Percentiles rank a stretch among this genome's conserved stretches.
These are phyloP conservation scores for Pyrgilauda ruficollis DNA, from an alignment of 2,113 vertebrate species.

Conservation along the genomic window DNA sequence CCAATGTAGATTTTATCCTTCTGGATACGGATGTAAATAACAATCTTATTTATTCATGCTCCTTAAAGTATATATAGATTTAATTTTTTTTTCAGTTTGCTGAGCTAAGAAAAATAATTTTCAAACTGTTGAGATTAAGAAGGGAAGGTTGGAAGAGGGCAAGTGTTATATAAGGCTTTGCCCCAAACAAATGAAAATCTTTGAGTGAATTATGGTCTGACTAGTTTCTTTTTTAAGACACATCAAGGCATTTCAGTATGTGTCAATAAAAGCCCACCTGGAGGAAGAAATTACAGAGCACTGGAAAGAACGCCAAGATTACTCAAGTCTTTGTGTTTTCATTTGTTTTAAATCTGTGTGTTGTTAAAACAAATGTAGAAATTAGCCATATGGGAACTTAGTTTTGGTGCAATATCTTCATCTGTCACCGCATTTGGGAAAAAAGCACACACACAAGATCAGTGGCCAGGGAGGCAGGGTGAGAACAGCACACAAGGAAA, in stretches of 20 bases:
- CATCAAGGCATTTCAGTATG: conserved; percentile 43
- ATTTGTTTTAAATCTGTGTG: conserved; percentile 75
- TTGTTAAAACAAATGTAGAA: conserved; percentile 80
- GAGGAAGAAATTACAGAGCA: conserved; percentile 58
- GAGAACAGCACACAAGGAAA: conserved; percentile 64
- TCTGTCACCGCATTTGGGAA: conserved; percentile 74
- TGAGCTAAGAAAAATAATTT: not conserved
- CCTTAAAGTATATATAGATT: not conserved
- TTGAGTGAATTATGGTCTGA: conserved; percentile 18
- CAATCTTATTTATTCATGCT: not conserved
- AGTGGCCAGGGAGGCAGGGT: conserved; percentile 47
- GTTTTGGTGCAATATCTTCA: conserved; percentile 77
- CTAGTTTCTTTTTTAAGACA: conserved; percentile 36
- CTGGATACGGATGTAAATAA: not conserved
- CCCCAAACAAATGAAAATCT: conserved; percentile 39
- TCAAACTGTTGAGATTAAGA: not conserved
- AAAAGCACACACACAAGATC: conserved; percentile 30
- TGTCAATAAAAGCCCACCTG: conserved; percentile 62
- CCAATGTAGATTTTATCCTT: not conserved
- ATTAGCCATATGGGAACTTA: conserved; percentile 78
- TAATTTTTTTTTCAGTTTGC: not conserved
- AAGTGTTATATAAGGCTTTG: not conserved
- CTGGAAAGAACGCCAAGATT: conserved; percentile 52
- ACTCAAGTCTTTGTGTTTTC: conserved; percentile 67
- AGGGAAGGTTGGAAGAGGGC: not conserved